Base-by-base conservation (phyloP, 2,888 invertebrate species). In the Tetragonisca angustula region DNA sequence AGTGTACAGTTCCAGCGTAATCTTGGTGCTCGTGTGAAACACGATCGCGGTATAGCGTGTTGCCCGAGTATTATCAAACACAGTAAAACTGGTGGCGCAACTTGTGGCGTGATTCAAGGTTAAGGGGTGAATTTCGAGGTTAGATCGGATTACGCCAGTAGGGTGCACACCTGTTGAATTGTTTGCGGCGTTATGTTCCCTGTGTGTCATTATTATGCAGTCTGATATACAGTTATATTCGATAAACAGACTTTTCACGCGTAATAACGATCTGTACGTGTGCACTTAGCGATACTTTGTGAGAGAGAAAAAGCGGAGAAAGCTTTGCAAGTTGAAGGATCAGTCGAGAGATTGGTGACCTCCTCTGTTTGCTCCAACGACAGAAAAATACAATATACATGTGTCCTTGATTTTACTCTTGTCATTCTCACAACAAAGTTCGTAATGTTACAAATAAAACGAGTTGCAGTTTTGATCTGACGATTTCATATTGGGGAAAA, bases 301-400 rank as follows among this genome's bases (percentile, higher is more conserved):
- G 19, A 15, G 69, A 21, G 56, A 70, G 69, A 21, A n/a, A 72
- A 61, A 72, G 72, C 62, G 50, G 72, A 72, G 72, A 72, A 72
- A 72, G 49, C 61, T 61, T 43, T 6, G 49, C 27, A 61, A 27
- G n/a, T n/a, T 72, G n/a, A 21, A 72, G 43, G 15, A 54, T 43
- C 15, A n/a, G 43, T 43, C n/a, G n/a, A 17, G 27, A 27, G 27
- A 61, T 19, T 19, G 27, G 54, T 27, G 36, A 56, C 32, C 32
- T n/a, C 17, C 32, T 36, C 36, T 13, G 32, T 4, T 73, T 72
- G 61, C 24, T 49, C 27, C 0, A 27, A 62, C 49, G 5, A 72
- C 36, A 27, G 72, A 72, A 72, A 72, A 61, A 3, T 2, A 49
- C 17, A 0, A 15, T n/a, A 17, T 3, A 4, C 4, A 2, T 0